Conservation (phyloP, 1,140 invertebrate species). For the Euglossa dilemma region DNA sequence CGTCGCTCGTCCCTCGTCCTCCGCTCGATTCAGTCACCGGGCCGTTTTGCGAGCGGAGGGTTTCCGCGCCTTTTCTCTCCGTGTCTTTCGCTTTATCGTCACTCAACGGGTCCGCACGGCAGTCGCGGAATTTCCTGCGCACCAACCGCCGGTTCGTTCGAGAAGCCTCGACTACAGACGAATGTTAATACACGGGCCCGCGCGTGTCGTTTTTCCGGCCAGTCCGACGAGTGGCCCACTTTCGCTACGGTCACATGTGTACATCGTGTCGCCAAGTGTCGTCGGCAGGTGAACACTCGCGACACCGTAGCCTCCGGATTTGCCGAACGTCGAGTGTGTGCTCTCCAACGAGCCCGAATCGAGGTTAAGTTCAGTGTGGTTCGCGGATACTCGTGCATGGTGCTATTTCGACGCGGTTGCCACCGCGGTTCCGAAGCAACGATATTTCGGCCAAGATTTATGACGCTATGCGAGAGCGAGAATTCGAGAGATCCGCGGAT, state of each 20-base stretch:
- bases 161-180: not conserved
- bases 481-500: too few relatives aligned
- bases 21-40: conserved; percentile 79
- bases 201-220: not conserved
- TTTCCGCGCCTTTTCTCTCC: conserved; percentile 73
- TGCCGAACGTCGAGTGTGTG: not conserved
- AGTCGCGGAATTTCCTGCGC: not conserved
- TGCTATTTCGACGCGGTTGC: not conserved
- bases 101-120: not conserved
- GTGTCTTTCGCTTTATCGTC: conserved; percentile 9
- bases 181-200: not conserved
- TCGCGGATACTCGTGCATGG: not conserved
- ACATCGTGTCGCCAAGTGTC: conserved; percentile 39
- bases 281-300: conserved; percentile 19
- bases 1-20: conserved; percentile 70
- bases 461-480: not conserved
- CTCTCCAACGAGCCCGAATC: too few relatives aligned
- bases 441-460: not conserved
- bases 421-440: not conserved
- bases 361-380: conserved; percentile 6
- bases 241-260: conserved; percentile 71
- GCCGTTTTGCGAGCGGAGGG: conserved; percentile 77
- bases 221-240: conserved; percentile 62
- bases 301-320: not conserved
- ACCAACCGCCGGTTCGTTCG: too few relatives aligned